Base-by-base conservation (phyloP, 1,140 invertebrate species). In the Drosophila prosaltans region DNA sequence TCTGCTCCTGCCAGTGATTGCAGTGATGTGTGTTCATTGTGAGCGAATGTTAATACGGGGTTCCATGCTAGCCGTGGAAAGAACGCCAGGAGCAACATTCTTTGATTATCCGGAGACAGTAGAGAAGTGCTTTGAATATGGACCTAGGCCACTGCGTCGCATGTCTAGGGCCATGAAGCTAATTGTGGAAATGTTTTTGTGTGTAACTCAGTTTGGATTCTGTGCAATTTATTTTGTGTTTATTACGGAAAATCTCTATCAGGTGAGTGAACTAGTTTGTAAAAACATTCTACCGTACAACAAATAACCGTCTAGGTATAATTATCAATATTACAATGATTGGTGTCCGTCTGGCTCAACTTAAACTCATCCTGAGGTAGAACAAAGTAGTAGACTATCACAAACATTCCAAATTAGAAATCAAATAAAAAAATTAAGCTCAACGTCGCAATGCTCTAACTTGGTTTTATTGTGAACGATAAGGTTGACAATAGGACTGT, bases 201-300 rank as follows among this genome's bases (percentile, higher is more conserved):
- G 97, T 91, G 93, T 98, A 60, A 98, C 97, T n/a, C 98, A 99
- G 93, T 94, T 98, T 55, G 98, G 98, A 72, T 98, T 99, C 93
- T 98, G 98, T 92, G 98, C 97, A 92, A 96, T 98, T 2, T 99
- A 98, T 93, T 96, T 98, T 91, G 96, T 98, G 16, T 99, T 98
- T 92, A 96, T 98, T 79, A 95, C 97, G 4, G 95, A 95, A 54
- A 98, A 97, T 92, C 91, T 97, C 39, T 93, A 96, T 91, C 94
- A 96, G 94, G 96, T 96, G 16, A 75, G 36, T 11, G 10, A 6
- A 43, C 11, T 24, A 21, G 1, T 45, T 1, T 2, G 6, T 11
- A 45, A 30, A 30, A 30, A 30, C 4, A 30, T 30, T 30, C 28
- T 30, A 30, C 28, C 28, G 28, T 30, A 30, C 28, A 30, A 30